These are phyloP conservation scores for Augochlora pura DNA, from an alignment of 1,140 invertebrate genomes.

Conservation along the genomic window DNA sequence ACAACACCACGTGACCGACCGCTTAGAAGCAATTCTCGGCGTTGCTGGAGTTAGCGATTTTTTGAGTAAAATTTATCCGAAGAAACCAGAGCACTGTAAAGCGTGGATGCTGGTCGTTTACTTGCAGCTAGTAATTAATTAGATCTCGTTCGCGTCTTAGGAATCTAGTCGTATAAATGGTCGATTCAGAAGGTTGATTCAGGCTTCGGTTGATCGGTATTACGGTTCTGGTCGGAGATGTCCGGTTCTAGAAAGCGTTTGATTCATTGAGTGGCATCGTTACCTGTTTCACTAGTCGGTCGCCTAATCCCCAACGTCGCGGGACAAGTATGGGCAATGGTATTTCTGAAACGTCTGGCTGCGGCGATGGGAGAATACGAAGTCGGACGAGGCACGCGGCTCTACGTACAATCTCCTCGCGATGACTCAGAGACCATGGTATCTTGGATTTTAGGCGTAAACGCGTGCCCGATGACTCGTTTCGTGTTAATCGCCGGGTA, in stretches of 20 bases:
- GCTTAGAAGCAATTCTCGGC: too few relatives aligned
- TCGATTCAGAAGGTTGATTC: too few relatives aligned
- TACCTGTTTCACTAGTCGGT: slow-evolving; percentile 11
- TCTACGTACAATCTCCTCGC: slow-evolving; percentile 59
- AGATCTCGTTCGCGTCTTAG: too few relatives aligned
- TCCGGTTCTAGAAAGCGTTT: neutral
- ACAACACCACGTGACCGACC: too few relatives aligned
- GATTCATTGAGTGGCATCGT: slow-evolving; percentile 4
- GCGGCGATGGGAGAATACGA: slow-evolving; percentile 16
- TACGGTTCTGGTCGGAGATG: too few relatives aligned
- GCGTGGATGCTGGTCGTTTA: too few relatives aligned
- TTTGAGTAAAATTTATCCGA: too few relatives aligned
- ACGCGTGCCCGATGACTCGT: slow-evolving; percentile 65
- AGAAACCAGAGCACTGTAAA: too few relatives aligned
- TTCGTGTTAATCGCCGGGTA: slow-evolving; percentile 59
- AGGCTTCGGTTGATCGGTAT: too few relatives aligned
- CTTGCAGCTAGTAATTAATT: too few relatives aligned
- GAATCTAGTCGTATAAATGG: too few relatives aligned
- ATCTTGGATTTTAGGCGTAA: slow-evolving; percentile 62
- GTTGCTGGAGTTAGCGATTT: too few relatives aligned
- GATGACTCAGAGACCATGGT: slow-evolving; percentile 64
- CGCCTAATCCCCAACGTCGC: slow-evolving; percentile 8
- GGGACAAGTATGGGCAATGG: slow-evolving; percentile 24
- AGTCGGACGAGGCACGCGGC: slow-evolving; percentile 29
- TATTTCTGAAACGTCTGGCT: slow-evolving; percentile 37